Evolutionary conservation across 2,113 vertebrate species (phyloP), one percentile per base, ranked within the genome.

Genomic region (Nibea coibor): DNA sequence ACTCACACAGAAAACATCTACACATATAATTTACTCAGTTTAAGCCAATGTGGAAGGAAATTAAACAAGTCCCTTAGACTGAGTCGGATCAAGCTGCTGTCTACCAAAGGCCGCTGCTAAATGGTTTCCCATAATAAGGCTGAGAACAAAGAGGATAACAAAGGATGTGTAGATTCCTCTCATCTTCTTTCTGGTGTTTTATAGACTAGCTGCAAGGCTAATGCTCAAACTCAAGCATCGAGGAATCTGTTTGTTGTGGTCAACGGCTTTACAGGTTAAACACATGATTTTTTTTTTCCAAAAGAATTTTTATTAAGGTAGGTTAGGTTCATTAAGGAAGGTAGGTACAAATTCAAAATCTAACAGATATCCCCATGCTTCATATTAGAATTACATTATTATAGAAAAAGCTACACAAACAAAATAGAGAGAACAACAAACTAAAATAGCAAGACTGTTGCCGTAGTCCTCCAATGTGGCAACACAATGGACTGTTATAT

Each of bases 221-320:
- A 83, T 69, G 63, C 81, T 69, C 56, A 69, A 82, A 70, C 75
- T 57, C 62, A 83, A 87, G 70, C 84, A 85, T 39, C 12, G 57
- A 88, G 83, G 87, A 92, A 90, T 92, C 73, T 81, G 87, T 92
- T 93, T 92, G 91, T 92, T 93, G 93, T 92, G 91, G 85, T 91
- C 63, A 62, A 72, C 20, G 79, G 65, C 66, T 80, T 84, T 86
- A 85, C 71, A 87, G 74, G 88, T 92, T 86, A 81, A 81, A 83
- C 9, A 53, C 79, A 35, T 54, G 62, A 71, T 72, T 61, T 8
- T 35, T 35, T 82, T 65, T 66, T 79, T 28, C 16, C 48, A 35
- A 35, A 35, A 35, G 35, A 8, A 39, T 39, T 39, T 39, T 39
- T 39, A 39, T 39, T 39, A 39, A 7, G 8, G 35, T 26, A 26